Percentiles rank a stretch among this genome's conserved stretches.
Conservation (phyloP, 2,113 vertebrate species). For the Oncorhynchus masou region DNA sequence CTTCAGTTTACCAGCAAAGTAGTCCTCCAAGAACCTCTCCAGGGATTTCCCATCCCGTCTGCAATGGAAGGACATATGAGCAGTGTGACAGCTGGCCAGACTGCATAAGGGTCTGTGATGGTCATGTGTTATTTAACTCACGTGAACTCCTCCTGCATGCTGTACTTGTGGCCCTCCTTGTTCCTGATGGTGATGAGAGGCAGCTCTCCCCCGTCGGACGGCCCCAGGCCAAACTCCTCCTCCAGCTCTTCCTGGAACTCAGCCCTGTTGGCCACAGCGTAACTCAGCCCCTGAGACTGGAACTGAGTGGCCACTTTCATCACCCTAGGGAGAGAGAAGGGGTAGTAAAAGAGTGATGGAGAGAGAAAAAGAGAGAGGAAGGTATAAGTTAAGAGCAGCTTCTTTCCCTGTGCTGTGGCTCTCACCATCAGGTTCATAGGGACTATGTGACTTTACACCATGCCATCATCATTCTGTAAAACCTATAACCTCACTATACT, state of each 20-base stretch:
- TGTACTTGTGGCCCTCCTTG: constrained; percentile 50
- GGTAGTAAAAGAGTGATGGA: neutral
- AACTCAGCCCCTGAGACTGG: constrained; percentile 39
- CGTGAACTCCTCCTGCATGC: constrained; percentile 62
- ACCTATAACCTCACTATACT: too few relatives aligned
- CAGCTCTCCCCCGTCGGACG: constrained; percentile 28
- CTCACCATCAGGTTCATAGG: too few relatives aligned
- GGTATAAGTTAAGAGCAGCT: too few relatives aligned
- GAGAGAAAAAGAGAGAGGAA: neutral
- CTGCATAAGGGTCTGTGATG: neutral
- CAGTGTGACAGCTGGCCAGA: neutral
- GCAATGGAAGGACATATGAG: neutral
- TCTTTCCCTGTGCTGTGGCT: too few relatives aligned
- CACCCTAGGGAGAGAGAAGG: constrained; percentile 35
- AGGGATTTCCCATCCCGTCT: constrained; percentile 59
- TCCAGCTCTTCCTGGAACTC: constrained; percentile 56
- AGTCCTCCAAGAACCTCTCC: constrained; percentile 57
- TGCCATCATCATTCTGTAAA: too few relatives aligned
- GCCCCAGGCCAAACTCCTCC: constrained; percentile 51
- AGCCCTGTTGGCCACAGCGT: constrained; percentile 46
- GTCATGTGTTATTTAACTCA: constrained; percentile 27
- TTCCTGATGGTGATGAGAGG: constrained; percentile 54
- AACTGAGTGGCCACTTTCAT: constrained; percentile 57
- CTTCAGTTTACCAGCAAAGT: constrained; percentile 50
- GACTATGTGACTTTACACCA: too few relatives aligned